Percentiles rank a stretch among this genome's conserved stretches.
phyloP scores from a whole-genome alignment of 2,113 vertebrate genomes.

The Megaceryle maxima region DNA sequence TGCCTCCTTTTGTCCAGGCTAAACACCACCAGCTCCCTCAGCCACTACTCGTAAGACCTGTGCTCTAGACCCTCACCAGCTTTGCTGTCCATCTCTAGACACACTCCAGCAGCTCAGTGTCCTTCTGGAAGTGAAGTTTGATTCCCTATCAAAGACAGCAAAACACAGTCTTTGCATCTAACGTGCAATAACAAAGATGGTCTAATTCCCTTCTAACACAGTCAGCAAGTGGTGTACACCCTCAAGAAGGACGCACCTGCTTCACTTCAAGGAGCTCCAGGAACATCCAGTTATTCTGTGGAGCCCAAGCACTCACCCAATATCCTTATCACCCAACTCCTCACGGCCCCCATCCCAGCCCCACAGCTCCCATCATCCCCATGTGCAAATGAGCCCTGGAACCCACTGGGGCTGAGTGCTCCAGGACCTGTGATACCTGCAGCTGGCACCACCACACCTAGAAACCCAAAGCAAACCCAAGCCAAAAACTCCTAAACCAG shows the following conservation, averaged over 20 bases:
- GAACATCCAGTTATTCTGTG: neutral
- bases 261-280: neutral
- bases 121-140: no score
- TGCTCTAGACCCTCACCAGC: no score
- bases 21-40: no score
- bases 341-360: no score
- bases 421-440: rapidly evolving
- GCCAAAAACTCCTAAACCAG: rapidly evolving
- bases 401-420: rapidly evolving
- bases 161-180: neutral
- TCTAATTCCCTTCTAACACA: neutral
- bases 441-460: neutral
- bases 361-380: neutral
- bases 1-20: no score
- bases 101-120: no score
- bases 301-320: neutral
- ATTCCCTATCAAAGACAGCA: neutral
- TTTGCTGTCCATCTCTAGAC: no score
- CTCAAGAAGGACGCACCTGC: neutral
- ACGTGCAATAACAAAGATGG: neutral
- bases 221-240: neutral
- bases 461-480: neutral
- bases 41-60: no score
- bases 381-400: rapidly evolving
- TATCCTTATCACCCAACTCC: rapidly evolving